These are phyloP conservation scores for Entelurus aequoreus DNA, from an alignment of 2,113 vertebrate genomes.

Conservation along the genomic window DNA sequence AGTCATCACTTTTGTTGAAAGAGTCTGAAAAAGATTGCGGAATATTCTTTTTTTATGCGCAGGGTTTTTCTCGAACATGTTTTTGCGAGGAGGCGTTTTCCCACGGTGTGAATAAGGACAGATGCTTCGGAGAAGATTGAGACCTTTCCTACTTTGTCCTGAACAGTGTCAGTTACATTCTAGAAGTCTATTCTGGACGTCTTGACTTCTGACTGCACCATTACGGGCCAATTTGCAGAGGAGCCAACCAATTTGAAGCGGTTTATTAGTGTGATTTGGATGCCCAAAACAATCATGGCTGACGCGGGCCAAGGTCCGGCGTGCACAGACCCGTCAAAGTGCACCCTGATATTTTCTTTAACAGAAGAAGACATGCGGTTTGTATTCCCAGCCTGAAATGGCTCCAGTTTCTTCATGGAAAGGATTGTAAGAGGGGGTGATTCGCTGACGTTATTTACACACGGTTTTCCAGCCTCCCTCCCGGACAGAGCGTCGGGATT, in stretches of 20 bases:
- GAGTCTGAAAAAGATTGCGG: conserved; percentile 28
- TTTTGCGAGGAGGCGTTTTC: conserved; percentile 17
- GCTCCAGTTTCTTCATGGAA: conserved; percentile 70
- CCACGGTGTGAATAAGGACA: conserved; percentile 11
- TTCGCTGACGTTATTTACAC: conserved; percentile 74
- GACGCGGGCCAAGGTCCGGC: conserved; percentile 12
- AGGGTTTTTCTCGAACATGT: conserved; percentile 22
- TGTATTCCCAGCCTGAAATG: conserved; percentile 70
- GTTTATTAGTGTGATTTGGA: conserved; percentile 38
- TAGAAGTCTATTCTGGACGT: conserved; percentile 11
- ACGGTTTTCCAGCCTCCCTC: conserved; percentile 62
- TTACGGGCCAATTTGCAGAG: conserved; percentile 60
- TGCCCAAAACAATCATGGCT: conserved; percentile 50
- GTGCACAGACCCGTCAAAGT: conserved; percentile 44
- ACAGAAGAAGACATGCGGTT: conserved; percentile 70
- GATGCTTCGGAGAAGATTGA: conserved; percentile 15
- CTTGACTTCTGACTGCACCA: conserved; percentile 34
- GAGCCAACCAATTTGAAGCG: conserved; percentile 38
- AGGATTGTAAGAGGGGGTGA: conserved; percentile 52
- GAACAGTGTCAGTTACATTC: conserved; percentile 10
- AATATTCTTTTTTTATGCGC: conserved; percentile 37
- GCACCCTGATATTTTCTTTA: conserved; percentile 58
- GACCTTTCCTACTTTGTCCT: conserved; percentile 17
- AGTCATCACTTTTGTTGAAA: conserved; percentile 38
- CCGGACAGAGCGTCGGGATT: conserved; percentile 69